phyloP scores from a whole-genome alignment of 2,888 invertebrate genomes.

The Protophormia terraenovae region DNA sequence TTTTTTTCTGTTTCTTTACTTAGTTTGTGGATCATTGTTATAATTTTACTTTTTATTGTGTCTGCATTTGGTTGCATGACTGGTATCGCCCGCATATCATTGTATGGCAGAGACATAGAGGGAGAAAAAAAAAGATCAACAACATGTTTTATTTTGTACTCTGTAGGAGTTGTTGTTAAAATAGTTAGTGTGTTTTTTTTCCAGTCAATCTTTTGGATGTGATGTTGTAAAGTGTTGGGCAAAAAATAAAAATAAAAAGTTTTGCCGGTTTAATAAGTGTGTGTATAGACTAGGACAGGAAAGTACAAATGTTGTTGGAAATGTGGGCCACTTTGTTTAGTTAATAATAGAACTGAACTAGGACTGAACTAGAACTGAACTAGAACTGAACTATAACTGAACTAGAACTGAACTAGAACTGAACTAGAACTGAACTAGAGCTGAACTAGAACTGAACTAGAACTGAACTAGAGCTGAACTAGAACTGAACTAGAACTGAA shows the following conservation, averaged over 20 bases:
- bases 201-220: background rate
- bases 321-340: background rate
- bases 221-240: background rate
- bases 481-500: no score
- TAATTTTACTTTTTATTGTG: constrained; percentile 51
- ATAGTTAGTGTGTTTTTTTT: constrained; percentile 24
- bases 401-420: no score
- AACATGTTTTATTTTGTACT: background rate
- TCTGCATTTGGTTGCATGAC: constrained; percentile 55
- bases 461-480: no score
- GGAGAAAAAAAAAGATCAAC: background rate
- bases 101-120: constrained; percentile 42
- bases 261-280: constrained; percentile 5
- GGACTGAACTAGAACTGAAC: no score
- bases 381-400: no score
- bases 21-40: constrained; percentile 39
- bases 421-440: no score
- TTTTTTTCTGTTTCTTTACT: constrained; percentile 1
- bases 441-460: no score
- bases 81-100: constrained; percentile 55
- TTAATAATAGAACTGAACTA: no score
- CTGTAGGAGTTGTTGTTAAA: constrained; percentile 38
- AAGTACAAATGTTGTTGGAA: background rate
- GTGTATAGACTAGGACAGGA: background rate
- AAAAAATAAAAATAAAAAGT: constrained; percentile 13